Base-by-base conservation (phyloP, 2,113 vertebrate genomes). In the Percina caprodes region DNA sequence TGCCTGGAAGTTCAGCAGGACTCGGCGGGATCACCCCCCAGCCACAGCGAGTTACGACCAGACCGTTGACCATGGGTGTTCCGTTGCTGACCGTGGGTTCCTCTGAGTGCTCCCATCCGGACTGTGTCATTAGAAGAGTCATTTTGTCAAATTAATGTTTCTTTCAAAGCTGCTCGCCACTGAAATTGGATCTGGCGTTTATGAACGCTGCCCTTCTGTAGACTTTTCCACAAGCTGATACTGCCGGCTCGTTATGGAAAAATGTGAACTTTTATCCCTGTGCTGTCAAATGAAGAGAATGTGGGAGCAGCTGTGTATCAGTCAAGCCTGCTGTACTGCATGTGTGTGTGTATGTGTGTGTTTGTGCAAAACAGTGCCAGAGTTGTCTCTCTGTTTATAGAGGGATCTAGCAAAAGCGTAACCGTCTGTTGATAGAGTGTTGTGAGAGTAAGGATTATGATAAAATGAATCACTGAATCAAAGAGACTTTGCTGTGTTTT, bases 201-300 rank as follows among this genome's bases (percentile, higher is more conserved):
- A 76, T 75, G 84, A 88, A 68, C 1, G 13, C 71, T 85, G 69
- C 79, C 70, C 79, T 77, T 83, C 61, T 80, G 77, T 72, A 69
- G 69, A 86, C 73, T 72, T 88, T 88, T 88, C 76, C 86, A 82
- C 72, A 9, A 73, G 66, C 83, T 84, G 76, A 84, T 87, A 82
- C 74, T 58, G 85, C 68, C 12, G 49, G 46, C 68, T 81, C 77
- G 69, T 87, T 90, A 81, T 85, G 90, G 90, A 91, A 89, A 88
- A 88, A 91, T 91, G 39, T 90, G 91, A 94, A 92, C 91, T 91
- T 90, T 90, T 83, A 84, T 77, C 80, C 86, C 77, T 42, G 70
- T 67, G 77, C 72, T 90, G 87, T 87, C 88, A 84, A 84, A 86
- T 84, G 80, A 87, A 80, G 83, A 86, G 82, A 72, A 60, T 83